Base-by-base conservation (phyloP, 2,888 invertebrate species). In the Yponomeuta sedellus region DNA sequence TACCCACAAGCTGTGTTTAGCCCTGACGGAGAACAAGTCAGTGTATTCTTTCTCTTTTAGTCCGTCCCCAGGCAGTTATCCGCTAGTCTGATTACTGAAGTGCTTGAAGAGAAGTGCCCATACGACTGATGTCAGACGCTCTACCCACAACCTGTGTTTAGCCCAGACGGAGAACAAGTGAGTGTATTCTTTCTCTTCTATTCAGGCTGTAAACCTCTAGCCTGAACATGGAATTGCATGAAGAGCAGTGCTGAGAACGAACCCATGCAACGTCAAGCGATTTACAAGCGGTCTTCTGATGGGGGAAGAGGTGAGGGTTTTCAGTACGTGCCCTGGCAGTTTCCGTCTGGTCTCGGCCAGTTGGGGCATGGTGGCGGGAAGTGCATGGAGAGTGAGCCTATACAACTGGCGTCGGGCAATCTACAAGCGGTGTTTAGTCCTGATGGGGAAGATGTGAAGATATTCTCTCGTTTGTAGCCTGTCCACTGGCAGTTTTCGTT, bases 301-400 rank as follows among this genome's bases (percentile, higher is more conserved):
- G 99, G 64, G 99, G 99, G 98, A 96, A 98, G 93, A 98, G 59
- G 97, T 97, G 78, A 94, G 91, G 73, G 95, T 67, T 94, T 95
- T 0, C 93, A 94, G 8, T 95, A 95, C 73, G 98, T 99, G 89
- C 95, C 96, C 0, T 92, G 25, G 34, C 34, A 34, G 4, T 8
- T 34, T 8, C 34, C 8, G 5, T 34, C 34, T 34, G 34, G 34
- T 34, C 1, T 34, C 34, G 6, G 34, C 4, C 6, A 34, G 5
- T 34, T 34, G 34, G 34, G 34, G 4, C 25, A 34, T 5, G 34
- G 4, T 34, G 34, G 34, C 25, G 25, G 25, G 25, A 25, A 25
- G 3, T 25, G 25, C 25, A 25, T 25, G 25, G 1, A 25, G 25
- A 25, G 25, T 25, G 25, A 25, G 25, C 25, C 25, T 5, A 25